These are phyloP conservation scores for Rotaria sp. DNA, from an alignment of 2,888 invertebrate species.

Conservation along the genomic window DNA sequence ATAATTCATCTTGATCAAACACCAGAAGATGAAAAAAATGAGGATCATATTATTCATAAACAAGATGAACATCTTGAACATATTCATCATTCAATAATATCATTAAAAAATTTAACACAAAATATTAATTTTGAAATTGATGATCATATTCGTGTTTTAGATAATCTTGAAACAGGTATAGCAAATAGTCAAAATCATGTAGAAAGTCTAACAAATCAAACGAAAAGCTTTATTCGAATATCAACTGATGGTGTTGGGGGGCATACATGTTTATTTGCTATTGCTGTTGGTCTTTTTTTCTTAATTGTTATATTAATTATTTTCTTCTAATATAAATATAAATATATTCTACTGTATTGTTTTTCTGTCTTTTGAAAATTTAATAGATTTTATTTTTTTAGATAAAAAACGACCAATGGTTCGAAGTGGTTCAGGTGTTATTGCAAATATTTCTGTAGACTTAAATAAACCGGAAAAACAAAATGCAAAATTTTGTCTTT, in stretches of 20 bases:
- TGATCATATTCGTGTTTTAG: background rate
- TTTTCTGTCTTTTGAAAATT: background rate
- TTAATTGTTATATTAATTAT: conserved; percentile 4
- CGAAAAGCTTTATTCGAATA: background rate
- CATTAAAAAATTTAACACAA: conserved; percentile 24
- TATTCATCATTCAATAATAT: background rate
- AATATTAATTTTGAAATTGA: conserved; percentile 22
- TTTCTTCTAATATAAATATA: background rate
- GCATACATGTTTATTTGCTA: background rate
- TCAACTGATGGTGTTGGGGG: background rate
- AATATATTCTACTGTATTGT: background rate
- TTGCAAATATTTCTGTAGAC: conserved; percentile 1
- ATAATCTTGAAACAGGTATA: background rate
- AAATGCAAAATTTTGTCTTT: background rate
- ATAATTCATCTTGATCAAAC: background rate
- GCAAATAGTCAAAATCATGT: background rate
- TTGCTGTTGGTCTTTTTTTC: conserved; percentile 1
- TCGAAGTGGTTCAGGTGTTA: background rate
- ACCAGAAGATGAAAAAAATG: background rate
- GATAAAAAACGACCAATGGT: background rate
- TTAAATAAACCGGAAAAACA: background rate
- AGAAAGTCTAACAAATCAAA: background rate
- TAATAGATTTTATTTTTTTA: background rate
- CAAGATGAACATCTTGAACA: conserved; percentile 13
- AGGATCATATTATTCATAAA: background rate